A percentile compares a stretch with the other conserved stretches of the same genome.
Conservation (phyloP, 2,113 vertebrate species). For the Phocoena sinus region DNA sequence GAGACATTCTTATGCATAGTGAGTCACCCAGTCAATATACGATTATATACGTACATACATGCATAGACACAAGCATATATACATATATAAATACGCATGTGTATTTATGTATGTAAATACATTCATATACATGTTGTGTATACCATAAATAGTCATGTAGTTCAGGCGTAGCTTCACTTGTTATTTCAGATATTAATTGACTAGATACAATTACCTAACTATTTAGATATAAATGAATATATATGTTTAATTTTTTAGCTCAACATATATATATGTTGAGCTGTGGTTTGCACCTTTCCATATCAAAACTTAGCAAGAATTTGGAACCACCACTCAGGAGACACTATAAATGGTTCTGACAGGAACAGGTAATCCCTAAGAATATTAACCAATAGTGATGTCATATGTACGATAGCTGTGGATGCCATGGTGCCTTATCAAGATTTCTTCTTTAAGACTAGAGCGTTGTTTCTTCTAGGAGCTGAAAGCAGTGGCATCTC, state of each 20-base stretch:
- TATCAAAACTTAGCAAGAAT: background rate
- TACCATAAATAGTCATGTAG: background rate
- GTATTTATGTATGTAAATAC: no score
- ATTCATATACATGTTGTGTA: background rate
- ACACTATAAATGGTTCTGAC: background rate
- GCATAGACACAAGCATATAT: background rate
- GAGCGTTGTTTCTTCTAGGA: background rate
- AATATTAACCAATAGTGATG: background rate
- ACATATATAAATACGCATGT: background rate
- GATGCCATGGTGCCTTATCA: background rate
- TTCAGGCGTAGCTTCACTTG: background rate
- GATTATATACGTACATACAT: background rate
- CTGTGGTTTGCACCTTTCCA: background rate
- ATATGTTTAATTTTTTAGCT: background rate
- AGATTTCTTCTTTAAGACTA: background rate
- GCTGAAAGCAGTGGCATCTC: background rate
- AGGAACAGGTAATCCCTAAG: background rate
- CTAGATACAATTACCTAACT: background rate
- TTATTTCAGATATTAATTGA: background rate
- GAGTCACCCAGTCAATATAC: background rate
- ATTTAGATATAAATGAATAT: background rate
- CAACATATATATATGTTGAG: background rate
- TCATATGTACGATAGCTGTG: background rate
- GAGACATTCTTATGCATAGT: background rate
- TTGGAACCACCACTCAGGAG: background rate